These are phyloP conservation scores for Oxygymnocypris stewartii DNA, from an alignment of 2,113 vertebrate genomes.

Conservation along the genomic window DNA sequence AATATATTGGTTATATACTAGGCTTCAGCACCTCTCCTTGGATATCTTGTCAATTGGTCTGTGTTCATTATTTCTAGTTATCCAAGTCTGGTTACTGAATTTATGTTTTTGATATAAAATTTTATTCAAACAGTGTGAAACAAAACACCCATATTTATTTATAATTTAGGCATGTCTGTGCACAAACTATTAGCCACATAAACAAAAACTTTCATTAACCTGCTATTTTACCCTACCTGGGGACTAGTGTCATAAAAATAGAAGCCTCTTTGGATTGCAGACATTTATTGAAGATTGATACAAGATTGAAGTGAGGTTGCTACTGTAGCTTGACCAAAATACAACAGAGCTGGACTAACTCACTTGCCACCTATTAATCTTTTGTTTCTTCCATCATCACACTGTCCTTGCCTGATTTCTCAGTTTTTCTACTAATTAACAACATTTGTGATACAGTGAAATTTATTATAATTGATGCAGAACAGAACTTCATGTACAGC, in stretches of 20 bases:
- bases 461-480: background rate
- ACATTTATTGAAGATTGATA: background rate
- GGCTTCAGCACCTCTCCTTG: background rate
- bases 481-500: background rate
- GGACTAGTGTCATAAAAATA: conserved; percentile 32
- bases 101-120: background rate
- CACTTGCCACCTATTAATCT: conserved; percentile 24
- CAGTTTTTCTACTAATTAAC: background rate
- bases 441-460: background rate
- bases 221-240: conserved; percentile 74
- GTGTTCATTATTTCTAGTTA: background rate
- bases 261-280: background rate
- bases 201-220: conserved; percentile 66
- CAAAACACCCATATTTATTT: background rate
- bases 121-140: background rate
- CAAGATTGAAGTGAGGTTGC: conserved; percentile 19
- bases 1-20: background rate
- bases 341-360: conserved; percentile 4
- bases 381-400: background rate
- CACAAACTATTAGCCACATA: background rate
- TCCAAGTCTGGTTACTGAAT: background rate
- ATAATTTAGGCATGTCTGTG: background rate
- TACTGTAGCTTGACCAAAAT: conserved; percentile 4
- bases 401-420: background rate
- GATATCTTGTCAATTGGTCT: background rate